phyloP scores from a whole-genome alignment of 2,113 vertebrate genomes.

The Candoia aspera region DNA sequence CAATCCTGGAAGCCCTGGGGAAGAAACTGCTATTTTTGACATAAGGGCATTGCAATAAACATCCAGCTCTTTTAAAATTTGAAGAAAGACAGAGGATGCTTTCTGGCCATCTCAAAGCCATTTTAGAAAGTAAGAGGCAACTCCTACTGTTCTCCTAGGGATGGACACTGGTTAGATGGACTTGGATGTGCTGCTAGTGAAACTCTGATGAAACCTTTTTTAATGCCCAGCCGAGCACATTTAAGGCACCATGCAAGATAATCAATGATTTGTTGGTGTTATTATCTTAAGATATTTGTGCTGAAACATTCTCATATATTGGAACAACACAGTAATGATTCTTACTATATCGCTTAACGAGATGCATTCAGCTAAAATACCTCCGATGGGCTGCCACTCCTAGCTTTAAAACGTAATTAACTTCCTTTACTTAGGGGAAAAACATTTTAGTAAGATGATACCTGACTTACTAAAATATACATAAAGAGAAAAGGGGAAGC shows the following conservation, averaged over 20 bases:
- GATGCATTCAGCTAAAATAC: background rate
- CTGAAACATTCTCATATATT: background rate
- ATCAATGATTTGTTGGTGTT: constrained; percentile 1
- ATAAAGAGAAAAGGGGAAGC: background rate
- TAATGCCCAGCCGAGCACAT: background rate
- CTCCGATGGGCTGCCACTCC: background rate
- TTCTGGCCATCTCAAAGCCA: background rate
- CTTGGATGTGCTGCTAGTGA: background rate
- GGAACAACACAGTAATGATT: background rate
- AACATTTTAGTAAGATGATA: background rate
- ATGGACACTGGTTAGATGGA: background rate
- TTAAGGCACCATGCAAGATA: background rate
- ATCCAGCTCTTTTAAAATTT: background rate
- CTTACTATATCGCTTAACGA: background rate
- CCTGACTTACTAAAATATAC: background rate
- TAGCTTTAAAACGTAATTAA: background rate
- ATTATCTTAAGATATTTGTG: background rate
- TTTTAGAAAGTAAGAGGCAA: background rate
- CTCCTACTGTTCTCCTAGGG: background rate
- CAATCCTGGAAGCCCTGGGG: background rate
- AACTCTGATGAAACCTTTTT: background rate
- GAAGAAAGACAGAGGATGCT: background rate
- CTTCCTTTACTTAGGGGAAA: background rate
- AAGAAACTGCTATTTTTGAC: background rate
- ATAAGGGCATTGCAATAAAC: background rate